phyloP scores from a whole-genome alignment of 2,888 invertebrate species.

The Oxytorus armatus region DNA sequence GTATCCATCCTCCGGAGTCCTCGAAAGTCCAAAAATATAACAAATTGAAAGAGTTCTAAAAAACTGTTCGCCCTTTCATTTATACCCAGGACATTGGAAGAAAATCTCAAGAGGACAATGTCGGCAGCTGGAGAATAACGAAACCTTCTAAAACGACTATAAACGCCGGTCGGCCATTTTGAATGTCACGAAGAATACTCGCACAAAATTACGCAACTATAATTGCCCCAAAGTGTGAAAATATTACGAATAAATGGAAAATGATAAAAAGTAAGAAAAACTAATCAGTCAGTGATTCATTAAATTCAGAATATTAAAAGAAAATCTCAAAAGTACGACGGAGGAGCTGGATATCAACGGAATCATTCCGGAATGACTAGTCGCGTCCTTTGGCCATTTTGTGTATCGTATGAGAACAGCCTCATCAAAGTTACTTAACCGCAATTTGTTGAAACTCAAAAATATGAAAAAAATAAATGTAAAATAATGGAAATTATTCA shows the following conservation, averaged over 20 bases:
- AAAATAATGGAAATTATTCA: too few relatives aligned
- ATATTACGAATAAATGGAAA: neutral
- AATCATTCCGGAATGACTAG: neutral
- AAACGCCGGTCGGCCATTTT: neutral
- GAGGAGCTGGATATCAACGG: neutral
- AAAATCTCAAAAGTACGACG: neutral
- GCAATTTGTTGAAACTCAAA: too few relatives aligned
- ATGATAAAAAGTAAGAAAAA: neutral
- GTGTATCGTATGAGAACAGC: neutral
- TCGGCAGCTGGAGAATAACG: neutral
- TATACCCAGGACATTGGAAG: neutral
- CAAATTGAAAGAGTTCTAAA: too few relatives aligned
- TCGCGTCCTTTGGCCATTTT: constrained; percentile 26
- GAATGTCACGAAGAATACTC: neutral
- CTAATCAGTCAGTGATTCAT: neutral
- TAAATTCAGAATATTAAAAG: neutral
- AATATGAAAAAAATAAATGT: too few relatives aligned
- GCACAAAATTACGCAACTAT: neutral
- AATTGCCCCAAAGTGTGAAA: neutral
- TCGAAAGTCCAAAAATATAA: too few relatives aligned
- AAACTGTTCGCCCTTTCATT: too few relatives aligned
- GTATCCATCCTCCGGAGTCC: too few relatives aligned
- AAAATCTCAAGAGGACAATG: neutral
- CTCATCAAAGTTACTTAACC: constrained; percentile 12
- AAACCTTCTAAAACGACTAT: neutral